phyloP scores from a whole-genome alignment of 2,797 vertebrate genomes.

The Pseudochaenichthys georgianus region DNA sequence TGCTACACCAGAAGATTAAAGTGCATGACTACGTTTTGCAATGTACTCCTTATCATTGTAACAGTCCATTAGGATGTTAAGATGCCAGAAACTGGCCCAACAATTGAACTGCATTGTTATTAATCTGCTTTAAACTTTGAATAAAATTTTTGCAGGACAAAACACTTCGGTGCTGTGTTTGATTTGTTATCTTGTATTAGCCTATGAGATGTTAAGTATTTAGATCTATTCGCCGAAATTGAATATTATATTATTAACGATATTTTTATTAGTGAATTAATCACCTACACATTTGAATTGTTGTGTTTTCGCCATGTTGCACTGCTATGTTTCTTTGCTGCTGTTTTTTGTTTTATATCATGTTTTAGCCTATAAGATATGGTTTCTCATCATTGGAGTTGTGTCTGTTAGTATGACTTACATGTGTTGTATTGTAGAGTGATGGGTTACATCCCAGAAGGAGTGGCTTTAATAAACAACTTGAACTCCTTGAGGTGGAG shows the following conservation, averaged over 20 bases:
- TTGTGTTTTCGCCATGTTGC: too few relatives aligned
- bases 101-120: neutral
- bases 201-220: neutral
- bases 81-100: too few relatives aligned
- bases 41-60: neutral
- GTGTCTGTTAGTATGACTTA: neutral
- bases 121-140: neutral
- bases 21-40: neutral
- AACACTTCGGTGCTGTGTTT: neutral
- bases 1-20: neutral
- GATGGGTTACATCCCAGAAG: neutral
- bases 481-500: neutral
- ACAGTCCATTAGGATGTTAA: too few relatives aligned
- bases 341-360: neutral
- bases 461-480: constrained; percentile 17
- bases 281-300: too few relatives aligned
- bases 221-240: too few relatives aligned
- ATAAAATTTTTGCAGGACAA: neutral
- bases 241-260: too few relatives aligned
- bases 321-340: too few relatives aligned
- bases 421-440: neutral
- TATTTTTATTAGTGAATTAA: too few relatives aligned
- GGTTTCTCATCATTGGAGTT: neutral
- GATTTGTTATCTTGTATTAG: neutral
- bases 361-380: neutral